Base-by-base conservation (phyloP, 2,797 vertebrate genomes). In the Fratercula arctica region DNA sequence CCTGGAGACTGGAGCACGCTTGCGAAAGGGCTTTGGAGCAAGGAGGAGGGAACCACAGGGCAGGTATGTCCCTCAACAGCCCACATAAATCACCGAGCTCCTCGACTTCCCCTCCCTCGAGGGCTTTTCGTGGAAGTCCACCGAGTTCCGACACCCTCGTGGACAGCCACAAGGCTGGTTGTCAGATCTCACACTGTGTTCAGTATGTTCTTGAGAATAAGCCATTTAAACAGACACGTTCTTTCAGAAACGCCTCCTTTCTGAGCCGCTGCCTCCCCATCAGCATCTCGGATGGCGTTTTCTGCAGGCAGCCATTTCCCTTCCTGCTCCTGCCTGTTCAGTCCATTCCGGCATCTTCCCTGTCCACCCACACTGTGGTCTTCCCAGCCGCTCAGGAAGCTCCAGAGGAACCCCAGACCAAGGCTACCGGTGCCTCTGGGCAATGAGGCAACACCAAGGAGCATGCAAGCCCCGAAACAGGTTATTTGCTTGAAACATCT, bases 101-200 rank as follows among this genome's bases (percentile, higher is more conserved):
- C 43, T 29, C 21, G 0, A 2, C 56, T 20, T 39, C 17, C n/a
- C 19, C 31, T n/a, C 13, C 13, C 37, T n/a, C 3, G 0, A 29
- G 45, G 45, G 51, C 28, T 45, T 20, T 37, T 7, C 16, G 2
- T 7, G 13, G 46, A 54, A 48, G 53, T 4, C 31, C n/a, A 6
- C 16, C 33, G 20, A 31, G 31, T 12, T 4, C 18, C 1, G 11
- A n/a, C 20, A 1, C 19, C 10, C 51, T 28, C 10, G 29, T 11
- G 2, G 4, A 20, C 14, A 13, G 39, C 80, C 35, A 3, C 31
- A 5, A 28, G 35, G 25, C 43, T 3, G 13, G 46, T 41, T 29
- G 12, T 13, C 64, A 35, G 12, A n/a, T 17, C 26, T 51, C 51
- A 10, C 5, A 5, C 33, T 48, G 14, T 24, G 25, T 43, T 29